A percentile compares a stretch with the other conserved stretches of the same genome.
phyloP scores from a whole-genome alignment of 2,113 vertebrate genomes.

The Oreochromis tanganicae region DNA sequence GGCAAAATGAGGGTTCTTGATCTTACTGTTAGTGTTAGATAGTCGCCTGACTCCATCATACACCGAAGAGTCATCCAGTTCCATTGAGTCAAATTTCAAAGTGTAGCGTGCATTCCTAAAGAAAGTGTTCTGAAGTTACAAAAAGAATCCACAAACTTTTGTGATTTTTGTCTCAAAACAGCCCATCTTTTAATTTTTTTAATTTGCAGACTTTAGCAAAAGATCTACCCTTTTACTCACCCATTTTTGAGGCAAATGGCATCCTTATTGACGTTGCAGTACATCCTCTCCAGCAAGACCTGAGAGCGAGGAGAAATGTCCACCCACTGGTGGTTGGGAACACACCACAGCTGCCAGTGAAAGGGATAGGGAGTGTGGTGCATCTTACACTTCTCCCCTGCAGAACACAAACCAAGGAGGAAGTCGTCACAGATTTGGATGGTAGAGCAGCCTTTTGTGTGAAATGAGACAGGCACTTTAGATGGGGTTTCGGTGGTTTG shows the following conservation, averaged over 20 bases:
- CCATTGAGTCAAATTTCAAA: slow-evolving; percentile 39
- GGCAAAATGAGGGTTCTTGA: slow-evolving; percentile 33
- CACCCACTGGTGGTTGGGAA: slow-evolving; percentile 14
- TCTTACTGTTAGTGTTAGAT: slow-evolving; percentile 8
- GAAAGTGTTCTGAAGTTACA: neutral
- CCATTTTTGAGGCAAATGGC: neutral
- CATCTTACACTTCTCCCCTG: neutral
- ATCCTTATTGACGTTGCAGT: slow-evolving; percentile 22
- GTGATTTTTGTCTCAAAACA: neutral
- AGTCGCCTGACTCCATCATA: slow-evolving; percentile 44
- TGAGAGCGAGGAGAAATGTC: neutral
- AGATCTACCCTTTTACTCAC: slow-evolving; percentile 13
- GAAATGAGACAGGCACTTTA: neutral
- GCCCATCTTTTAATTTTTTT: neutral
- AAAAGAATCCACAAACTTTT: neutral
- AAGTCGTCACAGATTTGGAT: slow-evolving; percentile 53
- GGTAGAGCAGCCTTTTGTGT: slow-evolving; percentile 2
- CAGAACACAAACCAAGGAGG: slow-evolving; percentile 8
- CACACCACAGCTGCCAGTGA: slow-evolving; percentile 53
- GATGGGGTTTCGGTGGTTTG: neutral
- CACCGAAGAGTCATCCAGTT: neutral
- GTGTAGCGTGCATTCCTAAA: neutral
- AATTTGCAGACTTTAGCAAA: neutral
- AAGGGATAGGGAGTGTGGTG: slow-evolving; percentile 62
- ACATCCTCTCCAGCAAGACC: slow-evolving; percentile 43